Base-by-base conservation (phyloP, 2,113 vertebrate species). In the Onychostoma macrolepis region DNA sequence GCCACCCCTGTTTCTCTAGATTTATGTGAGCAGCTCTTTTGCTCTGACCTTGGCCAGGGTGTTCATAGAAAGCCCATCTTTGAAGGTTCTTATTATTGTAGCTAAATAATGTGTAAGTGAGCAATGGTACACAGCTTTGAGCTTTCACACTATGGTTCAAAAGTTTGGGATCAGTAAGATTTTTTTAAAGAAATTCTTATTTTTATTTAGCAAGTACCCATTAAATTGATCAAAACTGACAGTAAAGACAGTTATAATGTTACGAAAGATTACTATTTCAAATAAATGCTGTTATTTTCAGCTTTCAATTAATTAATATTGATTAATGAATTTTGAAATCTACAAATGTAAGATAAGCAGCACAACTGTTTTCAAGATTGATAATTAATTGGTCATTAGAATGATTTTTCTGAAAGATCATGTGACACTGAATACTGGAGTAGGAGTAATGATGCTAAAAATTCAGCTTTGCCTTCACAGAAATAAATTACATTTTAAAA, bases 1-100 rank as follows among this genome's bases (percentile, higher is more conserved):
- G 7, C 84, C 74, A 83, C 79, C 88, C 88, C 4, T 38, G 0
- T 89, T 91, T 90, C 38, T 79, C n/a, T 87, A 88, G 90, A 89
- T 92, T 92, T 88, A 92, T 85, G 85, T 53, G 88, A 86, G 83
- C 84, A 89, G 76, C 58, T 90, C 85, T 82, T 74, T 88, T 36
- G 83, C 28, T 24, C 85, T 89, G 94, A 93, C 92, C 92, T 94
- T 89, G 90, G 76, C 4, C 61, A 56, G 76, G 88, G 56, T 90
- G 78, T 86, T 79, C 80, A 83, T 85, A 43, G 53, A 77, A 86
- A 84, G 45, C 77, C 72, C 38, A 79, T 86, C 63, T 84, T 65
- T 81, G 83, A 86, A 83, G 80, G 21, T 67, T 75, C 83, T 67
- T 67, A 38, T 72, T 63, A 21, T 78, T 26, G 6, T 15, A 15